phyloP scores from a whole-genome alignment of 1,140 invertebrate species.

The Rhagoletis zephyria region DNA sequence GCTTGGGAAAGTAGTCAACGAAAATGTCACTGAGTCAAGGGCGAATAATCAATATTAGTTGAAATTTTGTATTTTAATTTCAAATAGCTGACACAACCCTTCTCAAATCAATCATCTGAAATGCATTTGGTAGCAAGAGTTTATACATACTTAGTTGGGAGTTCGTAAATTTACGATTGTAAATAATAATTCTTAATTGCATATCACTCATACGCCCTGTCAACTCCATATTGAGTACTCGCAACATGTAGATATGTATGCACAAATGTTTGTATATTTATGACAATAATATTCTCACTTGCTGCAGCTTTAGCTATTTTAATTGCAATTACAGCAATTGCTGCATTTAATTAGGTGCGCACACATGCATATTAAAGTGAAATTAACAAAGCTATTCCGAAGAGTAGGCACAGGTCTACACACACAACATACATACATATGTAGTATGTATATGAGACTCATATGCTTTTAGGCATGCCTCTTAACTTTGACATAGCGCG shows the following conservation, averaged over 20 bases:
- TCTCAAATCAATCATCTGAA: not conserved
- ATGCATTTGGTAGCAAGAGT: not conserved
- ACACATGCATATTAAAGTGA: constrained; percentile 7
- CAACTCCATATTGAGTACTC: not conserved
- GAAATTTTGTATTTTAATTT: not conserved
- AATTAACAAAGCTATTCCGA: not conserved
- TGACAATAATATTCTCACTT: not conserved
- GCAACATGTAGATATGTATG: not conserved
- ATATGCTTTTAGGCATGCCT: not conserved
- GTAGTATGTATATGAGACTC: not conserved
- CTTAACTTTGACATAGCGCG: not conserved
- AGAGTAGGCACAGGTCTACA: not conserved
- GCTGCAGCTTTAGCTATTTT: not conserved
- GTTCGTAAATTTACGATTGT: not conserved
- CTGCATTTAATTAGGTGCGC: constrained; percentile 9
- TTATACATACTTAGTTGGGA: not conserved
- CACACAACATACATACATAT: too few species aligned
- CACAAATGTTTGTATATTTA: not conserved
- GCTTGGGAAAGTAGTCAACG: not conserved
- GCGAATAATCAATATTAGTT: not conserved
- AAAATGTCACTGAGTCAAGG: not conserved
- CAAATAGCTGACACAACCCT: not conserved
- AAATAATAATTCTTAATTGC: not conserved
- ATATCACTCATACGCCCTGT: constrained; percentile 3
- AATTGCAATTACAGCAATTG: constrained; percentile 34